Conservation (phyloP, 1,140 invertebrate genomes). For the Drosophila saltans region DNA sequence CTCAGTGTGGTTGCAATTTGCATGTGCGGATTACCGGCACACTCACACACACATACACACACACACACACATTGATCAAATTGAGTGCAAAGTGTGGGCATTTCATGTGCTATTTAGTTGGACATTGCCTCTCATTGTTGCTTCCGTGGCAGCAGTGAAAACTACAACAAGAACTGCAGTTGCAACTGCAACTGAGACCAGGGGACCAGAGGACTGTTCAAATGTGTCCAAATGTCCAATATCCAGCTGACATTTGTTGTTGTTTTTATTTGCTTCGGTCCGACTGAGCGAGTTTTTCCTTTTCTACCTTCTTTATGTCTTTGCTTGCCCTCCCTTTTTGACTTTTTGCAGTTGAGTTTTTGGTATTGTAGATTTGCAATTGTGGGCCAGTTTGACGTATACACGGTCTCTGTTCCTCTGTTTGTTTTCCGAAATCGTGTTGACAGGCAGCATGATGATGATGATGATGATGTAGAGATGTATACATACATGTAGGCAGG, state of each 20-base stretch:
- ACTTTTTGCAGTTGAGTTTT: slow-evolving; percentile 17
- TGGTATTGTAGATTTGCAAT: slow-evolving; percentile 44
- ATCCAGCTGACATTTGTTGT: slow-evolving; percentile 56
- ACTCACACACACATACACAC: slow-evolving; percentile 21
- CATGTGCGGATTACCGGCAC: slow-evolving; percentile 50
- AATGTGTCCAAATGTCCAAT: slow-evolving; percentile 30
- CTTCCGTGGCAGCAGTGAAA: slow-evolving; percentile 58
- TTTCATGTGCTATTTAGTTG: slow-evolving; percentile 58
- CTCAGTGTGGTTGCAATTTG: slow-evolving; percentile 55
- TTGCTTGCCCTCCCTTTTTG: slow-evolving; percentile 22
- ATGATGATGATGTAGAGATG: slow-evolving; percentile 21
- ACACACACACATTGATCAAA: slow-evolving; percentile 27
- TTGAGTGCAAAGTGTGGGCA: slow-evolving; percentile 71
- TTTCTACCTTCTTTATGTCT: slow-evolving; percentile 33
- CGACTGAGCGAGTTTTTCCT: slow-evolving; percentile 35
- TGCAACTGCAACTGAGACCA: slow-evolving; percentile 32
- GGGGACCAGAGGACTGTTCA: slow-evolving; percentile 11
- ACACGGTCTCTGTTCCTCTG: slow-evolving; percentile 26
- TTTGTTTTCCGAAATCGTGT: slow-evolving; percentile 70
- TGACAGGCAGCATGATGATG: slow-evolving; percentile 52
- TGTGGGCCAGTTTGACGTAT: slow-evolving; percentile 77
- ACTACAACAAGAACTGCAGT: slow-evolving; percentile 29
- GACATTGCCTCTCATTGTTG: slow-evolving; percentile 56
- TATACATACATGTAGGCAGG: slow-evolving; percentile 21
- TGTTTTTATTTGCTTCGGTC: slow-evolving; percentile 31